Evolutionary conservation across 2,797 vertebrate species (phyloP), one percentile per base, ranked within the genome.

Genomic region (Hozukius guyotensis): DNA sequence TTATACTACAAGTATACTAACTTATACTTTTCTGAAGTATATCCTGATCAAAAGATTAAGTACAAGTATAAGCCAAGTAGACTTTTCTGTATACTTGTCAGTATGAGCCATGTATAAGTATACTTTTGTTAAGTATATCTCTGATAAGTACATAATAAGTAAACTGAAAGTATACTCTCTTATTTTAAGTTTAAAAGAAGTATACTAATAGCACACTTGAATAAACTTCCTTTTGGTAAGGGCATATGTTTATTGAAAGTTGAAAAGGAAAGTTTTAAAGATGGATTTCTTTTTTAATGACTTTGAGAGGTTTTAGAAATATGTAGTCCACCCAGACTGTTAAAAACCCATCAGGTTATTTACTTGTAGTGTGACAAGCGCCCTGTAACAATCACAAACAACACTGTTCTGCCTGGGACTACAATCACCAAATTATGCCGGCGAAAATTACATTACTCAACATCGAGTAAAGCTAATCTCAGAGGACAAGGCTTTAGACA

Each of bases 381-480:
- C 49, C 63, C 13, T 70, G 55, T 69, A 68, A 73, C 70, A 78
- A 77, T 77, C 49, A 73, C 66, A 85, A 83, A 74, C 57, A 74
- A 59, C 27, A 38, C 62, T 34, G 65, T 56, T 87, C 16, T 69
- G 56, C 53, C 60, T 67, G 8, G 25, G 53, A 78, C 75, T 63
- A 25, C 69, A 82, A 74, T 63, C 27, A 60, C 34, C 10, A 62
- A 85, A 68, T 75, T 72, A 83, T 72, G 36, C 16, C 1, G 3
- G 16, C 31, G 57, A 76, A 75, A 78, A 82, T 56, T n/a, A 34
- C 71, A 72, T 84, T 73, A 78, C 55, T 78, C 22, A 16, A 73
- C n/a, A 78, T 31, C 0, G 20, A 85, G 70, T 82, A 53, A 64
- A 78, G 72, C 53, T 57, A 22, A 52, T 83, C 75, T 88, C 79